Percentiles rank a stretch among this genome's conserved stretches.
These are phyloP conservation scores for Gorsachius magnificus DNA, from an alignment of 2,797 vertebrate species.

Conservation along the genomic window DNA sequence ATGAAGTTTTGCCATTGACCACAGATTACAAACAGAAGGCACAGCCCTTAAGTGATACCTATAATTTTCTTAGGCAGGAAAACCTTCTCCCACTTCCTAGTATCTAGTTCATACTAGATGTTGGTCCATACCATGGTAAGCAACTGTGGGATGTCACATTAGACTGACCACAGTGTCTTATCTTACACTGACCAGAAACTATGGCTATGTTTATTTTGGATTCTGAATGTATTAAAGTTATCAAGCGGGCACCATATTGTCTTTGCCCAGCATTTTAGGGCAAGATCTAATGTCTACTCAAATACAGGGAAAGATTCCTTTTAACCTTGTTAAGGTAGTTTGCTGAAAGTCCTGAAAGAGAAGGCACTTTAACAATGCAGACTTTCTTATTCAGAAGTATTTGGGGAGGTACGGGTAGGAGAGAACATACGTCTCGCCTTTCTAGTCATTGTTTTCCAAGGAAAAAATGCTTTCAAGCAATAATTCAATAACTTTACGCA, in stretches of 20 bases:
- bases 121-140: background rate
- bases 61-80: slow-evolving; percentile 27
- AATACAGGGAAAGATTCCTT: background rate
- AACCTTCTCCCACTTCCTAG: slow-evolving; percentile 44
- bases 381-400: background rate
- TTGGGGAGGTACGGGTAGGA: background rate
- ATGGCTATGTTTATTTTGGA: background rate
- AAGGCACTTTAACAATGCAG: background rate
- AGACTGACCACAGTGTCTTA: background rate
- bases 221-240: background rate
- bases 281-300: background rate
- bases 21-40: background rate
- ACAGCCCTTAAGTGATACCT: background rate
- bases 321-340: background rate
- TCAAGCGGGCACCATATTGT: background rate
- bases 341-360: background rate
- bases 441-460: background rate
- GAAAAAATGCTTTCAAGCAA: background rate
- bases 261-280: background rate
- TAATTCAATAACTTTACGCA: background rate
- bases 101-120: background rate
- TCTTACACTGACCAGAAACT: background rate
- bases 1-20: background rate
- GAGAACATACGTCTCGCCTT: background rate
- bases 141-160: background rate